Evolutionary conservation across 1,140 invertebrate genomes (phyloP).

Genomic region (Papilio dardanus): DNA sequence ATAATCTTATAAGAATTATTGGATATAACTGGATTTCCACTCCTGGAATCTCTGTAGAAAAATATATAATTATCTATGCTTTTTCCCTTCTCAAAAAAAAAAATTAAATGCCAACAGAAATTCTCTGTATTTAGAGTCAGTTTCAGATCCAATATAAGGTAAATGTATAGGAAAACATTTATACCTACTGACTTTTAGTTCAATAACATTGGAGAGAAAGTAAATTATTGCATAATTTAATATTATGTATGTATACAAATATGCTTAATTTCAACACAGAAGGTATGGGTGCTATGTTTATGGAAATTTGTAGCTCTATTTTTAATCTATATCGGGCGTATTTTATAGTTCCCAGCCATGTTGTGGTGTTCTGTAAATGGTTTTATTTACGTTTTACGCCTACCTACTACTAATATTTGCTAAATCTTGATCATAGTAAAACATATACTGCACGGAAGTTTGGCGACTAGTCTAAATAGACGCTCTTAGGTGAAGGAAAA

Average conservation of each 20-base stretch:
- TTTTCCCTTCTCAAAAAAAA: too few relatives aligned
- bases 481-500: neutral
- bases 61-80: too few relatives aligned
- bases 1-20: slow-evolving; percentile 5
- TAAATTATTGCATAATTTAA: too few relatives aligned
- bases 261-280: neutral
- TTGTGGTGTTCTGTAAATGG: slow-evolving; percentile 36
- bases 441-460: neutral
- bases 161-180: too few relatives aligned
- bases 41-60: too few relatives aligned
- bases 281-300: neutral
- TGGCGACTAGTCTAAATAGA: too few relatives aligned
- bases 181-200: too few relatives aligned
- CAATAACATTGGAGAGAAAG: too few relatives aligned
- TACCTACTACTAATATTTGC: slow-evolving; percentile 12
- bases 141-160: too few relatives aligned
- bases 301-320: slow-evolving; percentile 28
- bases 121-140: too few relatives aligned
- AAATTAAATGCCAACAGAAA: too few relatives aligned
- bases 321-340: slow-evolving; percentile 39
- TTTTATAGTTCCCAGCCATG: slow-evolving; percentile 41
- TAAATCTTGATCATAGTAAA: neutral
- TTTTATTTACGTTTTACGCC: slow-evolving; percentile 40
- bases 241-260: neutral
- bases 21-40: neutral